Evolutionary conservation across 2,888 invertebrate species (phyloP).

Genomic region (Drosophila hamatofila): DNA sequence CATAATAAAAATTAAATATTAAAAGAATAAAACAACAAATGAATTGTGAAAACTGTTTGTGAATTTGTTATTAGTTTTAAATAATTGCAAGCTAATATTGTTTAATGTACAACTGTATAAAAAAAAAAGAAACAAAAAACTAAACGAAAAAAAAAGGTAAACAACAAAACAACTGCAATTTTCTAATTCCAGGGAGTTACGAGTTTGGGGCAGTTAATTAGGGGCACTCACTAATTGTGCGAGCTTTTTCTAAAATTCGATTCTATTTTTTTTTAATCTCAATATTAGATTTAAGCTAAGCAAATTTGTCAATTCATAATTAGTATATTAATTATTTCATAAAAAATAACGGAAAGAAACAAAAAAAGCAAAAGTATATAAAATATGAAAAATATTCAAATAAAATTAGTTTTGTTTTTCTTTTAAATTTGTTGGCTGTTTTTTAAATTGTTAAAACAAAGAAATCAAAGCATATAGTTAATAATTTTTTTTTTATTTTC

Average conservation of each 20-base stretch:
- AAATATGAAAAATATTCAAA: background rate
- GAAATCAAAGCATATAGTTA: no score
- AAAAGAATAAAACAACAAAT: background rate
- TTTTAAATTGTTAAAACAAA: no score
- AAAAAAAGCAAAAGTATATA: background rate
- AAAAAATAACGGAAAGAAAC: background rate
- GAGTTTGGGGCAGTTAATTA: slow-evolving; percentile 1
- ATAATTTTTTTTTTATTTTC: background rate
- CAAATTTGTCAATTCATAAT: slow-evolving; percentile 19
- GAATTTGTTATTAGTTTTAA: slow-evolving; percentile 49
- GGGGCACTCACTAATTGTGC: background rate
- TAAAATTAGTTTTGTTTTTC: slow-evolving; percentile 7
- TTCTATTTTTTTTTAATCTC: slow-evolving; percentile 4
- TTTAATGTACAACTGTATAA: slow-evolving; percentile 44
- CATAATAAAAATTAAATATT: background rate
- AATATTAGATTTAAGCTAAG: slow-evolving; percentile 16
- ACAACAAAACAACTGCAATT: background rate
- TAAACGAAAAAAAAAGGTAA: background rate
- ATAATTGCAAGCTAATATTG: slow-evolving; percentile 34
- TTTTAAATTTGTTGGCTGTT: no score
- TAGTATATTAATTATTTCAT: slow-evolving; percentile 7
- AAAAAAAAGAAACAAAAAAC: slow-evolving; percentile 8
- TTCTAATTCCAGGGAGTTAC: slow-evolving; percentile 13
- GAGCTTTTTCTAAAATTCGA: background rate
- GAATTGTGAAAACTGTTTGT: slow-evolving; percentile 37